These are phyloP conservation scores for Pyrrhia umbra DNA, from an alignment of 2,888 invertebrate genomes.

Conservation along the genomic window DNA sequence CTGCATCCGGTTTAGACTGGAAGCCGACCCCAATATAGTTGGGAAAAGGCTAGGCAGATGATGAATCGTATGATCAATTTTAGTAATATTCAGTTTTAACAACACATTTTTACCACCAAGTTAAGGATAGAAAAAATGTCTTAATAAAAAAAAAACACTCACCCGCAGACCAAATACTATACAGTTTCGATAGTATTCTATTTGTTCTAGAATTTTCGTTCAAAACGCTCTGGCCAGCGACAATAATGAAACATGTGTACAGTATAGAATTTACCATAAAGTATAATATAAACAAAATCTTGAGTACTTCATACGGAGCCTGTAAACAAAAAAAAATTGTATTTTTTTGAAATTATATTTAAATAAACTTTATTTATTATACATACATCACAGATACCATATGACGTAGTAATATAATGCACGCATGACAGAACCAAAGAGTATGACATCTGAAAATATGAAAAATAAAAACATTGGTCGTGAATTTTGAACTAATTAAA, in stretches of 20 bases:
- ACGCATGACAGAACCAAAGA: slow-evolving; percentile 5
- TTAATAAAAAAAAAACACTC: too few species aligned
- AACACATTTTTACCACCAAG: too few species aligned
- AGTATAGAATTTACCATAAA: slow-evolving; percentile 2
- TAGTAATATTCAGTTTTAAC: too few species aligned
- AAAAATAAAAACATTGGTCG: too few species aligned
- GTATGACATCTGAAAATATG: slow-evolving; percentile 32
- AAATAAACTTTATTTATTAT: neutral
- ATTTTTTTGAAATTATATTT: too few species aligned
- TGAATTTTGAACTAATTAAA: too few species aligned
- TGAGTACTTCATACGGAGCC: neutral
- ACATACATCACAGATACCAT: slow-evolving; percentile 7
- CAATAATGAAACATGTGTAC: slow-evolving; percentile 10
- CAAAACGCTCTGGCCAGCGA: slow-evolving; percentile 31
- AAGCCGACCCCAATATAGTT: too few species aligned
- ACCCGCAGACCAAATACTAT: slow-evolving; percentile 23
- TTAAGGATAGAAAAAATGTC: too few species aligned
- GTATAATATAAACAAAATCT: neutral
- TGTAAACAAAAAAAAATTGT: neutral
- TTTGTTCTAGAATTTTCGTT: slow-evolving; percentile 15
- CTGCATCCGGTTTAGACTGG: too few species aligned
- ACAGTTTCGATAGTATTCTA: slow-evolving; percentile 23
- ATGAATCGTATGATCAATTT: too few species aligned
- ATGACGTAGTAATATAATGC: neutral
- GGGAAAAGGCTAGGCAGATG: too few species aligned